Conservation (phyloP, 2,797 vertebrate species). For the Serranus cabrilla region DNA sequence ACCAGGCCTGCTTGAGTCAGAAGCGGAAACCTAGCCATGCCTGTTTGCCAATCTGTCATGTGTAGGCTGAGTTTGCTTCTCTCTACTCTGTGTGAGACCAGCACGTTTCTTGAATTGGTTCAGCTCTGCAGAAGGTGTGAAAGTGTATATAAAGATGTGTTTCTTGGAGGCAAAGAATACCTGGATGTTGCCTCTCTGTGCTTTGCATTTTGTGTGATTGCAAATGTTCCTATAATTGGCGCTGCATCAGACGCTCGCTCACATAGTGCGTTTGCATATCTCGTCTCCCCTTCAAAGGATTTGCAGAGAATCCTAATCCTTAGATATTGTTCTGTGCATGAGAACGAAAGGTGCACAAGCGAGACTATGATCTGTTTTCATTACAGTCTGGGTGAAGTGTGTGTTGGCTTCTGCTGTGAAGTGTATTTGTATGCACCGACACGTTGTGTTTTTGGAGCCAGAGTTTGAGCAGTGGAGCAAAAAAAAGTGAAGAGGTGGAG, state of each 20-base stretch:
- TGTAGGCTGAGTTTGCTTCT: conserved; percentile 63
- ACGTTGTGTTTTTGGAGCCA: conserved; percentile 18
- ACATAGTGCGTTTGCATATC: background rate
- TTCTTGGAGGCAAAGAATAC: background rate
- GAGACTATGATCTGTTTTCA: conserved; percentile 2
- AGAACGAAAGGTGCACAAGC: background rate
- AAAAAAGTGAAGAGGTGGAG: conserved; percentile 17
- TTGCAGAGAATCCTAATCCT: conserved; percentile 18
- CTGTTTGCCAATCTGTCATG: conserved; percentile 62
- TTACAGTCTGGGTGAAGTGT: background rate
- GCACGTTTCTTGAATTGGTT: conserved; percentile 36
- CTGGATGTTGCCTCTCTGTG: background rate
- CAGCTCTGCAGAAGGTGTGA: conserved; percentile 36
- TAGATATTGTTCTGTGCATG: background rate
- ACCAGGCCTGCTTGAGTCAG: conserved; percentile 54
- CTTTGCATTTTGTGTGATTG: conserved; percentile 19
- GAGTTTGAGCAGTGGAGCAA: conserved; percentile 15
- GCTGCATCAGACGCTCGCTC: background rate
- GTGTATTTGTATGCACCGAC: conserved; percentile 8
- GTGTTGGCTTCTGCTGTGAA: background rate
- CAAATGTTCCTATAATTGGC: background rate
- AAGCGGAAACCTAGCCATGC: conserved; percentile 48
- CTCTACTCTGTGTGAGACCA: conserved; percentile 11
- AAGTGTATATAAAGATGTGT: conserved; percentile 21
- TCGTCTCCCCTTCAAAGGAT: background rate